A percentile compares a stretch with the other conserved stretches of the same genome.
Evolutionary conservation across 2,888 invertebrate genomes (phyloP).

Genomic region (Lasioglossum malachurum): DNA sequence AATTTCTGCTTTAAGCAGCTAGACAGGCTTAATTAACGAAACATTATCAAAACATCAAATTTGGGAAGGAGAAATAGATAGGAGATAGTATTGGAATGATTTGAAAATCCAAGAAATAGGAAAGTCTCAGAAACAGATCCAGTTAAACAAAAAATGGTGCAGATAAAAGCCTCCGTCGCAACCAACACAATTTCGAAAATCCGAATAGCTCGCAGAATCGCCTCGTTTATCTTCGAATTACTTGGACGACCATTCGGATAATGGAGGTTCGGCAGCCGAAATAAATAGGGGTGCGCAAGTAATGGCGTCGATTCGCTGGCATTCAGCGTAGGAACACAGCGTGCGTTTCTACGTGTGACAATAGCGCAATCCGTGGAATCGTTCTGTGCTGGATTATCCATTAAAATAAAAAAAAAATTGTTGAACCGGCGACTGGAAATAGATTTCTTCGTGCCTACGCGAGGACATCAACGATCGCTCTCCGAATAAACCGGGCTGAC

Average conservation of each 20-base stretch:
- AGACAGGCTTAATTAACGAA: too few species aligned
- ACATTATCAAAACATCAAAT: too few species aligned
- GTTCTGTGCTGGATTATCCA: conserved; percentile 65
- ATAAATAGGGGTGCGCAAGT: conserved; percentile 33
- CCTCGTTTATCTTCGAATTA: background rate
- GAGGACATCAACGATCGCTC: conserved; percentile 43
- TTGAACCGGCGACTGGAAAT: conserved; percentile 58
- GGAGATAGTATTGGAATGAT: too few species aligned
- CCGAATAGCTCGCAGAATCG: background rate
- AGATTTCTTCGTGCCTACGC: conserved; percentile 55
- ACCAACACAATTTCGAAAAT: background rate
- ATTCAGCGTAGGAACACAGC: conserved; percentile 35
- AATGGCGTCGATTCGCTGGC: conserved; percentile 46
- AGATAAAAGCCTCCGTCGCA: background rate
- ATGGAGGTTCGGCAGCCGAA: background rate
- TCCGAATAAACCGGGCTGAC: conserved; percentile 27
- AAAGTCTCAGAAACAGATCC: too few species aligned
- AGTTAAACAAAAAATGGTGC: too few species aligned
- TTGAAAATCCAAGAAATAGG: too few species aligned
- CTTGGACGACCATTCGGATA: background rate
- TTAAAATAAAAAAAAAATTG: conserved; percentile 65
- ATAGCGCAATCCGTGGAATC: conserved; percentile 54
- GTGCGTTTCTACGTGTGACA: conserved; percentile 58
- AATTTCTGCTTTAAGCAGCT: too few species aligned
- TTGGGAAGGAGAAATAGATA: too few species aligned